Evolutionary conservation across 2,113 vertebrate genomes (phyloP).

Genomic region (Tragelaphus scriptus): DNA sequence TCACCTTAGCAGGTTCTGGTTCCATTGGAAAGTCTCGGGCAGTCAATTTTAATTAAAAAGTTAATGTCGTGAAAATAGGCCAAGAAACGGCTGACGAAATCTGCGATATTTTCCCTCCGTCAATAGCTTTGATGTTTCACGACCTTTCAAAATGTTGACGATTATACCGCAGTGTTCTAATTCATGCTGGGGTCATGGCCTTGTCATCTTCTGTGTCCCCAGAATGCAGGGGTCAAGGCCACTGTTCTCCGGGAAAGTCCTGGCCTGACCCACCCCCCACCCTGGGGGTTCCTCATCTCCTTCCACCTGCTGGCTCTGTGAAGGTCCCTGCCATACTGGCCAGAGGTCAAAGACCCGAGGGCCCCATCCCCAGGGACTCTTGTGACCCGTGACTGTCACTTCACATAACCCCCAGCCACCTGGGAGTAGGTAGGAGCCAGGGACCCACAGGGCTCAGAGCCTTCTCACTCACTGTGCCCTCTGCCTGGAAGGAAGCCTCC

Average conservation of each 20-base stretch:
- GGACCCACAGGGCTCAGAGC: neutral
- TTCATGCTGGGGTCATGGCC: rapidly evolving
- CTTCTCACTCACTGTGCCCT: neutral
- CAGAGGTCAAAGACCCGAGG: neutral
- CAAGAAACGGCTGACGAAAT: neutral
- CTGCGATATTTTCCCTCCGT: neutral
- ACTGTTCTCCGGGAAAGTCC: rapidly evolving
- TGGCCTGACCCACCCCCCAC: neutral
- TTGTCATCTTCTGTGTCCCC: rapidly evolving
- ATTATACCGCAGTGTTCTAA: rapidly evolving
- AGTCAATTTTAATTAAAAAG: conserved; percentile 13
- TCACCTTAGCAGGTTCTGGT: neutral
- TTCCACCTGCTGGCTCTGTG: neutral
- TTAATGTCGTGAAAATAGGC: neutral
- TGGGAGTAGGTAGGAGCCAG: rapidly evolving
- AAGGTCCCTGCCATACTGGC: neutral
- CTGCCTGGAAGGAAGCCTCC: neutral
- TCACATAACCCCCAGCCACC: too few relatives aligned
- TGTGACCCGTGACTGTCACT: neutral
- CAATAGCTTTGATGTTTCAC: neutral
- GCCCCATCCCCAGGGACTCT: neutral
- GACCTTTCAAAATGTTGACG: neutral
- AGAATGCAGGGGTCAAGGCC: neutral
- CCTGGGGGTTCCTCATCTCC: too few relatives aligned
- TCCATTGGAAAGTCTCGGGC: neutral